phyloP scores from a whole-genome alignment of 2,797 vertebrate species.

The Steatocranus sp. region DNA sequence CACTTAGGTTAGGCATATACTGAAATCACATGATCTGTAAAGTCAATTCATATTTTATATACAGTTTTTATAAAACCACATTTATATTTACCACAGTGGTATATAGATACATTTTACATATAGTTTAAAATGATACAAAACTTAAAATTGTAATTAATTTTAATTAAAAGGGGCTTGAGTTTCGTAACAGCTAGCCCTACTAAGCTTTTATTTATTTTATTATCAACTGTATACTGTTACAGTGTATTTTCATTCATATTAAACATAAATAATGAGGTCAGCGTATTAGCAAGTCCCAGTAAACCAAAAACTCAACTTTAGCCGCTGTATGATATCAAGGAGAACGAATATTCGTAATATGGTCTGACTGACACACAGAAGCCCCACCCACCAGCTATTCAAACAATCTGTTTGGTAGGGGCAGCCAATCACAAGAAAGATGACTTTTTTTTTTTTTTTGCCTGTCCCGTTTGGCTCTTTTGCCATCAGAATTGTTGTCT shows the following conservation, averaged over 20 bases:
- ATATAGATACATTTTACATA: not conserved
- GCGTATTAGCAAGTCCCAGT: not conserved
- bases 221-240: not conserved
- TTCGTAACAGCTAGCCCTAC: fast-evolving
- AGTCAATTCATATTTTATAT: not conserved
- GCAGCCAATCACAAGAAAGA: not conserved
- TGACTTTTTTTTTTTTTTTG: too few relatives aligned
- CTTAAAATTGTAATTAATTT: not conserved
- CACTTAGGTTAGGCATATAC: not conserved
- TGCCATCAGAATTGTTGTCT: too few relatives aligned
- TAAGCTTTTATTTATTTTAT: not conserved
- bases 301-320: not conserved
- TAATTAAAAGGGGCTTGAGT: not conserved
- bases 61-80: not conserved
- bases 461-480: too few relatives aligned
- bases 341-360: not conserved
- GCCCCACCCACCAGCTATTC: not conserved
- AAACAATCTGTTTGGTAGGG: not conserved
- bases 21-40: not conserved
- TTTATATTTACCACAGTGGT: not conserved
- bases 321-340: not conserved
- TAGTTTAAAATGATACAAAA: not conserved
- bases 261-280: fast-evolving
- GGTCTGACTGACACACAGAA: not conserved
- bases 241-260: not conserved